phyloP scores from a whole-genome alignment of 2,797 vertebrate genomes.

The Silurus aristotelis region DNA sequence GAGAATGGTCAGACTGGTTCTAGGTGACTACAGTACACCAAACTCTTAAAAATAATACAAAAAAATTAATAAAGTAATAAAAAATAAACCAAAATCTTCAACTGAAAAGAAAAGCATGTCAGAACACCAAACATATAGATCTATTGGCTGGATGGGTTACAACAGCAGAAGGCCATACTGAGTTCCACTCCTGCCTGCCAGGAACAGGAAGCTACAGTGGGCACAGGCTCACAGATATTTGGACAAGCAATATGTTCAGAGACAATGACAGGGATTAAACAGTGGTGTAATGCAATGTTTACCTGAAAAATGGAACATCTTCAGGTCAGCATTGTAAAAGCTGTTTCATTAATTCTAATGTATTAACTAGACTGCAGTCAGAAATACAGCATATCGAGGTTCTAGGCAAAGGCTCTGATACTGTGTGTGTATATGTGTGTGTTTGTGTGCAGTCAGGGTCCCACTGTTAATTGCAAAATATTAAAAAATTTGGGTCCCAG shows the following conservation, averaged over 20 bases:
- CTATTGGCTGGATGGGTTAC: neutral
- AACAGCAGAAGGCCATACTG: neutral
- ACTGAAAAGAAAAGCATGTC: neutral
- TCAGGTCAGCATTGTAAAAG: neutral
- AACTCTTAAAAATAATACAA: too few relatives aligned
- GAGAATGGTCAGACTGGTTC: neutral
- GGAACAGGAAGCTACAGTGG: neutral
- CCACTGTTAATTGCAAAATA: neutral
- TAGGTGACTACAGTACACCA: neutral
- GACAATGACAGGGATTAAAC: neutral
- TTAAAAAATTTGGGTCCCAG: neutral
- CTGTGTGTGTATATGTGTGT: neutral
- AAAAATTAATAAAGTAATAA: too few relatives aligned
- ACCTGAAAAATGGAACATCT: neutral
- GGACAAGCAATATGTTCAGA: neutral
- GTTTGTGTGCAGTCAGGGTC: neutral
- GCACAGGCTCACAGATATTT: neutral
- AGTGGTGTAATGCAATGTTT: neutral
- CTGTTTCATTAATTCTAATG: neutral
- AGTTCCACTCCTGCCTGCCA: neutral
- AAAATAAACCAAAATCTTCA: neutral
- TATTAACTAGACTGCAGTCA: neutral
- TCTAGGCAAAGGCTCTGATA: neutral
- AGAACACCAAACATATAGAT: neutral
- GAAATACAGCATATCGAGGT: neutral